Conservation (phyloP, 2,888 invertebrate species). For the Cantharis rustica region DNA sequence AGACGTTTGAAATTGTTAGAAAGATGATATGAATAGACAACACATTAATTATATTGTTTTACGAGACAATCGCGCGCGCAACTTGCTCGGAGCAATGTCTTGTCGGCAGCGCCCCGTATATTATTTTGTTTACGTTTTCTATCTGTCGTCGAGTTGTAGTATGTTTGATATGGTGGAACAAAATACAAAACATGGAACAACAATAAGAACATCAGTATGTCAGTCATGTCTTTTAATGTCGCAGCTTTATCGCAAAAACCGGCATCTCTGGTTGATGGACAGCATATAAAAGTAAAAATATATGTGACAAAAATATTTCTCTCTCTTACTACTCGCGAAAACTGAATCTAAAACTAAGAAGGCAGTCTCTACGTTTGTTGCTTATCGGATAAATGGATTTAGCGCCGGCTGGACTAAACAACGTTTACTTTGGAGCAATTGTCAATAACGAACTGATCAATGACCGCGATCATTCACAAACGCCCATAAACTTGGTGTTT, state of each 20-base stretch:
- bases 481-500: constrained; percentile 17
- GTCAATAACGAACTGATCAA: constrained; percentile 34
- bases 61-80: neutral
- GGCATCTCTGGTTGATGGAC: constrained; percentile 33
- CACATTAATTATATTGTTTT: neutral
- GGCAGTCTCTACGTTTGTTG: constrained; percentile 4
- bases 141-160: neutral
- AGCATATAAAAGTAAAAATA: constrained; percentile 19
- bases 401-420: constrained; percentile 33
- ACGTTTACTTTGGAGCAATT: constrained; percentile 30
- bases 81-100: neutral
- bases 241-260: constrained; percentile 34
- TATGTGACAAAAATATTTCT: constrained; percentile 10
- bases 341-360: constrained; percentile 7
- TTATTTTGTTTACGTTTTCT: neutral
- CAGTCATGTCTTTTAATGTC: constrained; percentile 33
- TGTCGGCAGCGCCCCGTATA: neutral
- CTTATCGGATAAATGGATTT: constrained; percentile 14
- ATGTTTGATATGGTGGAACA: neutral
- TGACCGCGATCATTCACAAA: constrained; percentile 31
- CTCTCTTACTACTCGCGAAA: constrained; percentile 15
- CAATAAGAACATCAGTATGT: constrained; percentile 33
- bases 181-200: constrained; percentile 18
- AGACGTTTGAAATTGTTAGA: neutral
- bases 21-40: neutral